Evolutionary conservation across 1,140 invertebrate species (phyloP).

Genomic region (Nephila pilipes): DNA sequence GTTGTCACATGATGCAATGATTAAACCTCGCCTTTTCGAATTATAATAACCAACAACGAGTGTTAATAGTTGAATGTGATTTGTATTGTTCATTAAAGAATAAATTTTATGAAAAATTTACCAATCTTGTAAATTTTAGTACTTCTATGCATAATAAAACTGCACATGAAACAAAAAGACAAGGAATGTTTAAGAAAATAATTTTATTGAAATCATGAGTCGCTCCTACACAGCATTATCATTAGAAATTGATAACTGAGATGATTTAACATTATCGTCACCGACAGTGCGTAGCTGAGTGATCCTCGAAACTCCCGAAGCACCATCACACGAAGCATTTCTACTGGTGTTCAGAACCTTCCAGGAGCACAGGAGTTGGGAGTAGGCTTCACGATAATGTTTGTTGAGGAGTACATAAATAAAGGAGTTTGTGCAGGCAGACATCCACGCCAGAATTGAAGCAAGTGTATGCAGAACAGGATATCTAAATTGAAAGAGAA

Average conservation of each 20-base stretch:
- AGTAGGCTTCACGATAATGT: slow-evolving; percentile 89
- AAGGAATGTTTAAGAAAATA: not conserved
- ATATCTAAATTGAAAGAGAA: slow-evolving; percentile 80
- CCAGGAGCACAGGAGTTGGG: slow-evolving; percentile 84
- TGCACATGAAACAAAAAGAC: too few species aligned
- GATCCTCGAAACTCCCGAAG: slow-evolving; percentile 5
- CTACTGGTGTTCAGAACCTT: not conserved
- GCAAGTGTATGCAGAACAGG: slow-evolving; percentile 89
- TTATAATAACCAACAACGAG: too few species aligned
- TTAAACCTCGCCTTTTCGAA: too few species aligned
- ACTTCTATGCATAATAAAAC: too few species aligned
- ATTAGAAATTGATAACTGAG: slow-evolving; percentile 36
- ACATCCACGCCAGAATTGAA: slow-evolving; percentile 92
- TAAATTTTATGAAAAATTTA: too few species aligned
- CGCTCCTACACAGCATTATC: not conserved
- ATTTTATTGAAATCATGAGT: not conserved
- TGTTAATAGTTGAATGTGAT: too few species aligned
- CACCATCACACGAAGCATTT: slow-evolving; percentile 12
- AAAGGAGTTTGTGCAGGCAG: slow-evolving; percentile 91
- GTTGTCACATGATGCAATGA: too few species aligned
- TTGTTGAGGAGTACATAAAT: slow-evolving; percentile 93
- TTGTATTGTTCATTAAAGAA: too few species aligned
- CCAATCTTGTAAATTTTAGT: too few species aligned
- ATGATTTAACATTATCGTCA: slow-evolving; percentile 45
- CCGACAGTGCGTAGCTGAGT: slow-evolving; percentile 14